Evolutionary conservation across 2,888 invertebrate species (phyloP), one percentile per base, ranked within the genome.

Genomic region (Mythimna albipuncta): DNA sequence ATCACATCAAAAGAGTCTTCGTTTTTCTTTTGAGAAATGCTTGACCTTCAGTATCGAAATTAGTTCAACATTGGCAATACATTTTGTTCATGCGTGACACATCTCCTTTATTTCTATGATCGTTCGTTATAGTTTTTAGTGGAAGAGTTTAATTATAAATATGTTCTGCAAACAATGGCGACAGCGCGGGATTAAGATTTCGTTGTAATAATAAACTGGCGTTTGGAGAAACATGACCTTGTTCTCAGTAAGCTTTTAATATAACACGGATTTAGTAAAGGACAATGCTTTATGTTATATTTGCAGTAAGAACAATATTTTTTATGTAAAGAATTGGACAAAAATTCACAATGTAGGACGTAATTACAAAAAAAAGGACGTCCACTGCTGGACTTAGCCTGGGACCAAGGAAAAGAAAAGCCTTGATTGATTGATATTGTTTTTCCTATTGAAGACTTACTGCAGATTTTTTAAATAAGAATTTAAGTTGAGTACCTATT

Each of bases 161-260:
- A 59, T 61, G n/a, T 75, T 74, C 80, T 72, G 69, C 61, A 84
- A 84, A 82, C 82, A 84, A 84, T 80, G 55, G 84, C 74, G 75
- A 65, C 73, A 59, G 64, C 44, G 58, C 61, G 50, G 73, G 63
- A 69, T 74, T 80, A 76, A 78, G 76, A 78, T 75, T 84, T 84
- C 75, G 61, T 70, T 73, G 61, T 78, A 81, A 82, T 68, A 78
- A 77, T 82, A 78, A 81, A 82, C 57, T 44, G 58, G 41, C n/a
- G 61, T 82, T 73, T 70, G 62, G 54, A 52, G 81, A 81, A 81
- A 71, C 65, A 70, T 71, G 72, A 72, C 70, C 69, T 70, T 81
- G 81, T 81, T 81, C 80, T 41, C 9, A 26, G 80, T 77, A 81
- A 19, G 58, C 67, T 70, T 32, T 32, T 68, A 65, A 70, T 71